Evolutionary conservation across 2,888 invertebrate genomes (phyloP), one percentile per base, ranked within the genome.

Genomic region (Nezara viridula): DNA sequence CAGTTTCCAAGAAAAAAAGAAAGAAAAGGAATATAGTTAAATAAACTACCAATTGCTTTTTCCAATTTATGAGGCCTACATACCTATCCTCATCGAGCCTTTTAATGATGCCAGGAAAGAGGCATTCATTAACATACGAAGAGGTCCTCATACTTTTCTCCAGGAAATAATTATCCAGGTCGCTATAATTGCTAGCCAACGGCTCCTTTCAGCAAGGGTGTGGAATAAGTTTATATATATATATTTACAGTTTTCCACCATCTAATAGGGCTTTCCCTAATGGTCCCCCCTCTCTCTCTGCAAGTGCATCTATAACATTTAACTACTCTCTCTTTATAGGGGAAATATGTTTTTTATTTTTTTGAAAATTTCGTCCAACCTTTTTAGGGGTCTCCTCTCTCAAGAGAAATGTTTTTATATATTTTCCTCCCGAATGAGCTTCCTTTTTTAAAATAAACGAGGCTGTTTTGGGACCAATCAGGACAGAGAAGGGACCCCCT

Each of bases 371-470:
- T 81, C 44, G 10, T 37, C 37, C 37, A 6, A 37, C 32, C 66
- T 73, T 37, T 73, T 50, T 50, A 27, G 37, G 52, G 19, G 0
- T 27, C 37, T 24, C 49, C 37, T 52, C 37, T 52, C n/a, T 37
- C 7, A 86, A 86, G 55, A 37, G 32, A 50, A 50, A 86, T 32
- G 86, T 52, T 86, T 86, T 86, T 55, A 52, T 86, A 86, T 86
- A 52, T 86, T 55, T 86, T 86, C 86, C 40, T 24, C 50, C 24
- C 40, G 86, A 55, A 50, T 86, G 86, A 86, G 50, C 50, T 86
- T 52, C 40, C 55, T 86, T 60, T 81, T 86, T 86, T 40, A 86
- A 86, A 86, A 86, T 86, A 86, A 86, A 86, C 86, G 86, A 86
- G 86, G 60, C 40, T 86, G 86, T 60, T 86, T 86, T 86, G 6